Base-by-base conservation (phyloP, 2,113 vertebrate genomes). In the Rhipidura dahli region DNA sequence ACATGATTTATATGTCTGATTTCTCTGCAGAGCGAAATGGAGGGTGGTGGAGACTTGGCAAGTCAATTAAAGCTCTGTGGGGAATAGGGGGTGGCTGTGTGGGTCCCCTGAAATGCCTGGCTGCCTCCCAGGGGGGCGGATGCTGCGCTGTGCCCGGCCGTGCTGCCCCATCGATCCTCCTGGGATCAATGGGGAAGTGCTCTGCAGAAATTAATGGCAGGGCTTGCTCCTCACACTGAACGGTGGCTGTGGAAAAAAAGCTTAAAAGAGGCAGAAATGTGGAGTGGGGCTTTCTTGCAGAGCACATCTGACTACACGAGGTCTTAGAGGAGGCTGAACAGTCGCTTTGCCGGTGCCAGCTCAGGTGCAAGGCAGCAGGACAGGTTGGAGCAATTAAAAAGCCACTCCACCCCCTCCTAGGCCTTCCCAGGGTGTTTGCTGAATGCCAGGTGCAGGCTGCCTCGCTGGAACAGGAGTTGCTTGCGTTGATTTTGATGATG, bases 401-500 rank as follows among this genome's bases (percentile, higher is more conserved):
- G 12, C 10, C 9, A 4, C 69, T 49, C 9, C 19, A 18, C 2
- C 18, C n/a, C 10, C 26, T 68, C 56, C 70, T 11, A n/a, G n/a
- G 45, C 84, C 44, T 53, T 40, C 84, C 37, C 8, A 35, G 37
- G 44, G 47, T 35, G 5, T 78, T 53, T 59, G 86, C 61, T 88
- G 80, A 64, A 44, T 35, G 50, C 82, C 84, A 95, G 89, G 27
- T 37, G 81, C 3, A 17, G n/a, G 44, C 42, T 85, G 71, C 45
- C 59, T 96, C 31, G n/a, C 96, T 94, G 94, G 69, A 75, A 27
- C 51, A 80, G 68, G 87, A 95, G 71, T 85, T 35, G 53, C 66
- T 92, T 42, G 28, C 2, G 5, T 93, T 76, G 87, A 54, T 96
- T 97, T 95, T 90, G 70, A 88, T 95, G 87, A 56, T 87, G 53